Evolutionary conservation across 2,113 vertebrate genomes (phyloP).

Genomic region (Clinocottus analis): DNA sequence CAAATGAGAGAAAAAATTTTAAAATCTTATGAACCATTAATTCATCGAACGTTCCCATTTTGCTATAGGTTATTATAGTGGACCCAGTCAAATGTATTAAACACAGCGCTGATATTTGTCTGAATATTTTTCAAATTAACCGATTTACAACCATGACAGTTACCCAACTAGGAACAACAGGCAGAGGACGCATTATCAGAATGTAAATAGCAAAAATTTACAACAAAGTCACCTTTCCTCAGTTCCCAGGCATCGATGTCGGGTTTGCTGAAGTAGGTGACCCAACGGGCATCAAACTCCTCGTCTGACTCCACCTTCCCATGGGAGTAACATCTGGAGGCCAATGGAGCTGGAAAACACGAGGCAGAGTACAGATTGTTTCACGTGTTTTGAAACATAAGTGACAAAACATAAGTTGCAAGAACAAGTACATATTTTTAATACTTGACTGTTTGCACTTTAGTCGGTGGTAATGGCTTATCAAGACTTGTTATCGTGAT

Average conservation of each 20-base stretch:
- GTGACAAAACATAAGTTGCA: not conserved
- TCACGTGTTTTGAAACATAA: not conserved
- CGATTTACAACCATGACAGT: not conserved
- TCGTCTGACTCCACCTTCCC: slow-evolving; percentile 93
- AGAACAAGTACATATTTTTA: not conserved
- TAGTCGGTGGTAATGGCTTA: not conserved
- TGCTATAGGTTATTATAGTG: not conserved
- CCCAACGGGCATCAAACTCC: slow-evolving; percentile 98
- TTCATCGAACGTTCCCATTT: not conserved
- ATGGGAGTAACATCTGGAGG: slow-evolving; percentile 92
- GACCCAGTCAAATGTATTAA: not conserved
- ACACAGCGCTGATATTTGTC: not conserved
- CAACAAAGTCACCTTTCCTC: slow-evolving; percentile 88
- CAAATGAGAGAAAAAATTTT: not conserved
- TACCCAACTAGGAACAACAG: not conserved
- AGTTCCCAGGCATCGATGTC: slow-evolving; percentile 97
- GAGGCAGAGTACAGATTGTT: not conserved
- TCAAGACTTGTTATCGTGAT: not conserved
- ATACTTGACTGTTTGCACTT: not conserved
- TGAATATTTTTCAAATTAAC: not conserved
- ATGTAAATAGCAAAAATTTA: not conserved
- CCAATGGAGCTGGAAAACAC: slow-evolving; percentile 81
- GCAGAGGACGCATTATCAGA: not conserved
- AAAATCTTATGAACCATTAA: not conserved
- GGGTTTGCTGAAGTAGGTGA: slow-evolving; percentile 97